Percentiles rank a stretch among this genome's conserved stretches.
Evolutionary conservation across 1,140 invertebrate genomes (phyloP).

Genomic region (Aphis gossypii): DNA sequence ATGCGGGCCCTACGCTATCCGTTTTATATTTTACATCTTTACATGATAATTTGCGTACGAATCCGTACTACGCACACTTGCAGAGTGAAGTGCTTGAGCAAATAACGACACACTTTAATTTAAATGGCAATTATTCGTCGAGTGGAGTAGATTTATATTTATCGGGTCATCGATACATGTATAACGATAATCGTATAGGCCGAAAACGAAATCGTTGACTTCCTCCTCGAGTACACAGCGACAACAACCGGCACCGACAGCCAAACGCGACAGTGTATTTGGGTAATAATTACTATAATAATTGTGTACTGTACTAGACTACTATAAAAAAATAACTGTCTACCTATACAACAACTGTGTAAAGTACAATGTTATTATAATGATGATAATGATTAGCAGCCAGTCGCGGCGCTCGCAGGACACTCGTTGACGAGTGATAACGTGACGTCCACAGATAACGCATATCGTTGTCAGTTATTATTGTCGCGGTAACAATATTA

Average conservation of each 20-base stretch:
- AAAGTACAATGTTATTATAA: no score
- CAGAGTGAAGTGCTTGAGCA: neutral
- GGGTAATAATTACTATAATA: no score
- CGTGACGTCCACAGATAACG: neutral
- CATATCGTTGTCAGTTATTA: neutral
- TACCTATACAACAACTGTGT: no score
- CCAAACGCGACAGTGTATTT: neutral
- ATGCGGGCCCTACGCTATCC: neutral
- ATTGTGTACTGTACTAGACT: no score
- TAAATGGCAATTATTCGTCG: neutral
- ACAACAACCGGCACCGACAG: no score
- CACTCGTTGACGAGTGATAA: neutral
- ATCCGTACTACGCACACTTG: neutral
- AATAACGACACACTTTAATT: neutral
- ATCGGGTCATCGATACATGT: neutral
- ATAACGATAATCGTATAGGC: neutral
- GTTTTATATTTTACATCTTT: conserved; percentile 7
- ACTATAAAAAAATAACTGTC: no score
- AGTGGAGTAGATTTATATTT: neutral
- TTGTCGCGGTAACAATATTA: neutral
- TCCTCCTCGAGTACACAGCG: neutral
- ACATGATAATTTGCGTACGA: neutral
- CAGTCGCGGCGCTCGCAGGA: neutral
- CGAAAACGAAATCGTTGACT: neutral
- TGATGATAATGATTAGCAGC: no score